Evolutionary conservation across 2,113 vertebrate genomes (phyloP), one percentile per base, ranked within the genome.

Genomic region (Tylochromis polylepis): DNA sequence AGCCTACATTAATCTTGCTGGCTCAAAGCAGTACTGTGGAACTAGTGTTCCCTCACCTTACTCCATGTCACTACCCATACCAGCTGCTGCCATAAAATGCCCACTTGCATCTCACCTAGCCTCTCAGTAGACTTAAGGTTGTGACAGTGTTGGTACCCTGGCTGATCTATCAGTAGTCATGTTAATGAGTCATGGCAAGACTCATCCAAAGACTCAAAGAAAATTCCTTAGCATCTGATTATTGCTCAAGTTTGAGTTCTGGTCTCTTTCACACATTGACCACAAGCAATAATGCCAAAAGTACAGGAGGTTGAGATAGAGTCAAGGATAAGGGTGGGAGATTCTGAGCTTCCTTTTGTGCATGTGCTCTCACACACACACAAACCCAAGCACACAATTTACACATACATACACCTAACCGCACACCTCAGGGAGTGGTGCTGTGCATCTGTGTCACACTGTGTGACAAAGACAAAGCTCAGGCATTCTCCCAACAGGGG

Each of bases 1-100:
- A 96, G 95, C 92, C 94, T 89, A 94, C 95, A 96, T 97, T 96
- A 96, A 97, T 96, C 96, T 96, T 96, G 86, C 94, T 90, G 91
- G 92, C 93, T 95, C 93, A 88, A 93, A 95, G 93, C 94, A 88
- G 93, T 62, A 80, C 87, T 92, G 93, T 93, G 89, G 89, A 92
- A 93, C 94, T 65, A 88, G 88, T 88, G 77, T 85, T 93, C 91
- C 87, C 91, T 88, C 87, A 89, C 92, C 91, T 91, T 88, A 80
- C 92, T 88, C 90, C 90, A 84, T 91, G 94, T 93, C 91, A 85
- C 87, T 90, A 86, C 89, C 81, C 81, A 72, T 87, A 88, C 88
- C 84, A 90, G 90, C 85, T 78, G 46, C 89, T 83, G 90, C 91
- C 93, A 91, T 93, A 91, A 94, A 91, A 91, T 36, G 87, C 85